These are phyloP conservation scores for Muraenolepis orangiensis DNA, from an alignment of 2,797 vertebrate genomes.

Conservation along the genomic window DNA sequence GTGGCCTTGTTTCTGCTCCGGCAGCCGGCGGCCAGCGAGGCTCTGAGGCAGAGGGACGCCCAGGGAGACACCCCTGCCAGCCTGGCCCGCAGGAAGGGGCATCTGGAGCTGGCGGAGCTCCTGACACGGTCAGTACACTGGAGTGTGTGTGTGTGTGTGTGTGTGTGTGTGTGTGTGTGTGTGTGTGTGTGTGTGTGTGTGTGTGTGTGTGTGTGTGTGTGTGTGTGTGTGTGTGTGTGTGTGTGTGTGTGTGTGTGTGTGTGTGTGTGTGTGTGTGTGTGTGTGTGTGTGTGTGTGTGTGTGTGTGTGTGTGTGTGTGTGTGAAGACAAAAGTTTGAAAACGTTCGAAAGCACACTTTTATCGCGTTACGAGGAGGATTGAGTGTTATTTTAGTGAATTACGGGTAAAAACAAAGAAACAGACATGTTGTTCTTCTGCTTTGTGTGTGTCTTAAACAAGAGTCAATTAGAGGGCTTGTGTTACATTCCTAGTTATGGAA, in stretches of 20 bases:
- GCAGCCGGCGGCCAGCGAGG: constrained; percentile 78
- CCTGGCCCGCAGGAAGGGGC: constrained; percentile 78
- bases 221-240: background rate
- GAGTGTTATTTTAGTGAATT: background rate
- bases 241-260: background rate
- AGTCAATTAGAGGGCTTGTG: background rate
- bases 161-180: too few relatives aligned
- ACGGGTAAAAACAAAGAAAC: background rate
- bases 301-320: background rate
- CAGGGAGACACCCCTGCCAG: constrained; percentile 78
- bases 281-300: background rate
- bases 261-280: too few relatives aligned
- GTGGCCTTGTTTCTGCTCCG: constrained; percentile 81
- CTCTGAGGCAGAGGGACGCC: constrained; percentile 74
- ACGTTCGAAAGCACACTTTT: background rate
- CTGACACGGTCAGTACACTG: constrained; percentile 52
- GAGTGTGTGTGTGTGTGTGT: background rate
- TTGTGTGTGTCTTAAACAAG: background rate
- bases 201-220: too few relatives aligned
- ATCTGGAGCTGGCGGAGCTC: constrained; percentile 73
- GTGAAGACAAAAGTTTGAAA: background rate
- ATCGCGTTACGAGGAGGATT: background rate
- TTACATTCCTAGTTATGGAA: background rate
- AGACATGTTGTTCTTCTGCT: background rate
- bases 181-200: too few relatives aligned